A percentile compares a stretch with the other conserved stretches of the same genome.
phyloP scores from a whole-genome alignment of 2,888 invertebrate genomes.

The Aleiodes alternator region DNA sequence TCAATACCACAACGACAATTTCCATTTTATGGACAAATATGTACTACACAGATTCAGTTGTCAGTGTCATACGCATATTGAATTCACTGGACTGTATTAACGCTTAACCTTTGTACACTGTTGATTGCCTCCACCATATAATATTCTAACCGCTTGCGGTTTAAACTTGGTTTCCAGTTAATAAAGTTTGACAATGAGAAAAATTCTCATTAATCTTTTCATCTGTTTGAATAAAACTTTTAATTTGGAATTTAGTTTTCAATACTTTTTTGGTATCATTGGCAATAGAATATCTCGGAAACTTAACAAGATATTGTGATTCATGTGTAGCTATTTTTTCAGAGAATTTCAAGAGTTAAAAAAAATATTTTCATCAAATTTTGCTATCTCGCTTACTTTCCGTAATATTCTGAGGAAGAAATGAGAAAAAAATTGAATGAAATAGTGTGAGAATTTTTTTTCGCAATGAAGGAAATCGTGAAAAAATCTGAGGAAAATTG shows the following conservation, averaged over 20 bases:
- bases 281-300: no score
- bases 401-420: no score
- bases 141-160: slow-evolving; percentile 34
- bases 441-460: no score
- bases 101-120: slow-evolving; percentile 26
- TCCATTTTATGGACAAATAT: slow-evolving; percentile 1
- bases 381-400: no score
- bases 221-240: slow-evolving; percentile 10
- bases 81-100: slow-evolving; percentile 9
- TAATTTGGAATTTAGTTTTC: background rate
- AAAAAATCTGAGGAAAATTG: background rate
- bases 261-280: no score
- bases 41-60: slow-evolving; percentile 12
- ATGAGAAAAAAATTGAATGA: no score
- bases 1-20: background rate
- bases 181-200: slow-evolving; percentile 39
- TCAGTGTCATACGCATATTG: background rate
- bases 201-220: background rate
- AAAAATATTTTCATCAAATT: no score
- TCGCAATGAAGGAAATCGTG: no score
- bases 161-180: slow-evolving; percentile 41
- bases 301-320: no score
- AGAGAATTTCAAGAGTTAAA: no score
- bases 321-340: no score
- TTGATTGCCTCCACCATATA: slow-evolving; percentile 41